A percentile compares a stretch with the other conserved stretches of the same genome.
Evolutionary conservation across 2,888 invertebrate genomes (phyloP).

Genomic region (Iselma pallidipennis): DNA sequence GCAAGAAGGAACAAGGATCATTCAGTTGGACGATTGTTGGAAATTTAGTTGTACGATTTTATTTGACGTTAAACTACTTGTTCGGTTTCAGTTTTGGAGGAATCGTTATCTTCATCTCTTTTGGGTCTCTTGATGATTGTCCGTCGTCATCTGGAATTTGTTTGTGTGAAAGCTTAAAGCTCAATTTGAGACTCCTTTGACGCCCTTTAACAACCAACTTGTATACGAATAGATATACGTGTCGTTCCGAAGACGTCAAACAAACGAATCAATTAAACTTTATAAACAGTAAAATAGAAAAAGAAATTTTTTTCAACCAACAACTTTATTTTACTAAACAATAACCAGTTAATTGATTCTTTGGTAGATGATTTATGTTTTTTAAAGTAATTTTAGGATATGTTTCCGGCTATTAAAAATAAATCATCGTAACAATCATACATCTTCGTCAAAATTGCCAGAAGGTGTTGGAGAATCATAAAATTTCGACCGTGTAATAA

Average conservation of each 20-base stretch:
- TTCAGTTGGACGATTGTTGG: neutral
- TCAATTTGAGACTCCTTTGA: neutral
- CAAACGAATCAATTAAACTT: neutral
- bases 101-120: neutral
- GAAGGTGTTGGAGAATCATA: neutral
- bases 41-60: conserved; percentile 1
- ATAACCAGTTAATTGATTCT: neutral
- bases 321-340: neutral
- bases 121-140: neutral
- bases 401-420: conserved; percentile 25
- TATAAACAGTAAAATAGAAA: neutral
- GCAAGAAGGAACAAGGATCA: neutral
- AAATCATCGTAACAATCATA: conserved; percentile 16
- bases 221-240: neutral
- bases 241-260: neutral
- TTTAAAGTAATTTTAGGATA: conserved; percentile 15
- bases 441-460: conserved; percentile 22
- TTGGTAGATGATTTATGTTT: neutral
- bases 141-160: neutral
- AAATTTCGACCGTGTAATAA: neutral
- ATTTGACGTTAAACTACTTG: conserved; percentile 1
- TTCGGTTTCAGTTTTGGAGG: neutral
- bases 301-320: neutral
- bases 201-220: neutral
- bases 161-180: neutral